A percentile compares a stretch with the other conserved stretches of the same genome.
Evolutionary conservation across 2,888 invertebrate species (phyloP).

Genomic region (Dasypolia templi): DNA sequence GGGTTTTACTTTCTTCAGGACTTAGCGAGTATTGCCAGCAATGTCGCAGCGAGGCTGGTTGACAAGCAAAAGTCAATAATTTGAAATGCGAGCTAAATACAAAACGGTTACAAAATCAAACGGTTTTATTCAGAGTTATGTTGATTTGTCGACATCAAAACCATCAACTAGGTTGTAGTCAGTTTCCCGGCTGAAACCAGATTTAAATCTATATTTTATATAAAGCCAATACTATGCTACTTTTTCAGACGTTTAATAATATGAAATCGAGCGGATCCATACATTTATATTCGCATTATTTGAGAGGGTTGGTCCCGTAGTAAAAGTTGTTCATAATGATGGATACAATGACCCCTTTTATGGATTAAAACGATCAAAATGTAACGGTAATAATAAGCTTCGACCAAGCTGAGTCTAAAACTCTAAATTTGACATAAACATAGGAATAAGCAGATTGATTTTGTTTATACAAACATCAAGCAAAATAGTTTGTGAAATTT

Average conservation of each 20-base stretch:
- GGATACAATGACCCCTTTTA: no score
- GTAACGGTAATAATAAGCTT: no score
- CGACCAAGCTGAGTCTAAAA: no score
- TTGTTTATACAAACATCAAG: neutral
- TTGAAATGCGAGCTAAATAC: neutral
- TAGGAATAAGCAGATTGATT: no score
- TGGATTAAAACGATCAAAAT: no score
- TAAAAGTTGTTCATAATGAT: no score
- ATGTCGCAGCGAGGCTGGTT: neutral
- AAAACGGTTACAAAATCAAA: neutral
- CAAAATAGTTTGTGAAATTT: neutral
- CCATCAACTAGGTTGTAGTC: neutral
- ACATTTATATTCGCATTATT: no score
- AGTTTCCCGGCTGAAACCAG: neutral
- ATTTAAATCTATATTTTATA: neutral
- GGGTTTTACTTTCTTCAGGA: neutral
- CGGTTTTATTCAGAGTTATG: neutral
- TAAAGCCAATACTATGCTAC: neutral
- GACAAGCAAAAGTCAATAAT: neutral
- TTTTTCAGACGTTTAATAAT: neutral
- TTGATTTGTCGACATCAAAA: slow-evolving; percentile 2
- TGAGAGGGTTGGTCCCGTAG: no score
- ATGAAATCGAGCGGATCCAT: neutral
- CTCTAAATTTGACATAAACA: no score
- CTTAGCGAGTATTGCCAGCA: no score